A percentile compares a stretch with the other conserved stretches of the same genome.
phyloP scores from a whole-genome alignment of 1,140 invertebrate species.

The Drosophila nebulosa region DNA sequence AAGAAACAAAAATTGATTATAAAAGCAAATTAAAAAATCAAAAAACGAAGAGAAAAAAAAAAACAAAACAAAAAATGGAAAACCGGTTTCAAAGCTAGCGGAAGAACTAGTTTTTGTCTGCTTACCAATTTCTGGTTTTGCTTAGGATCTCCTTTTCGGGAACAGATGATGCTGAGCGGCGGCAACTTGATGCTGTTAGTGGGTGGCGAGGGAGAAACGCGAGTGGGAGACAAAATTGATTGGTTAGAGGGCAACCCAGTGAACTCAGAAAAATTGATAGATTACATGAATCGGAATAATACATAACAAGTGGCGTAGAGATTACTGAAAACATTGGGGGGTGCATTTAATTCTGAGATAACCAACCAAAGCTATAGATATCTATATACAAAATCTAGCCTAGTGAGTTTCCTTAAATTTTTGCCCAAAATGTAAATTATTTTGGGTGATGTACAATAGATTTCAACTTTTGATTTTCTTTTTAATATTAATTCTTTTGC shows the following conservation, averaged over 20 bases:
- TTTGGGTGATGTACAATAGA: neutral
- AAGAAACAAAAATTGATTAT: neutral
- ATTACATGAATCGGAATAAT: neutral
- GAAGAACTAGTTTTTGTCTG: slow-evolving; percentile 67
- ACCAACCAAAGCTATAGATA: too few relatives aligned
- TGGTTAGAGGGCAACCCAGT: slow-evolving; percentile 18
- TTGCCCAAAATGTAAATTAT: too few relatives aligned
- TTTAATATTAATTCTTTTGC: neutral
- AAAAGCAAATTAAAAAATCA: slow-evolving; percentile 16
- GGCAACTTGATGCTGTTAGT: slow-evolving; percentile 25
- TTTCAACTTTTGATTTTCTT: neutral
- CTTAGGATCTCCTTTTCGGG: slow-evolving; percentile 69
- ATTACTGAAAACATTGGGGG: neutral
- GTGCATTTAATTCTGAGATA: too few relatives aligned
- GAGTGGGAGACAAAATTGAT: slow-evolving; percentile 1
- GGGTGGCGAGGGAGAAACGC: neutral
- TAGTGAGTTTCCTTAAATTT: too few relatives aligned
- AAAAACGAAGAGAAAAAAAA: slow-evolving; percentile 13
- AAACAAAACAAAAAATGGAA: slow-evolving; percentile 64
- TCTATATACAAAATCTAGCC: too few relatives aligned
- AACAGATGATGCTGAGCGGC: slow-evolving; percentile 62
- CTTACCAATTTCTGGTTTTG: slow-evolving; percentile 16
- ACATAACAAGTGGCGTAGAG: neutral
- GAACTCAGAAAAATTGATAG: slow-evolving; percentile 8
- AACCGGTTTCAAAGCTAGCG: slow-evolving; percentile 61